Base-by-base conservation (phyloP, 1,140 invertebrate species). In the Papilio machaon region DNA sequence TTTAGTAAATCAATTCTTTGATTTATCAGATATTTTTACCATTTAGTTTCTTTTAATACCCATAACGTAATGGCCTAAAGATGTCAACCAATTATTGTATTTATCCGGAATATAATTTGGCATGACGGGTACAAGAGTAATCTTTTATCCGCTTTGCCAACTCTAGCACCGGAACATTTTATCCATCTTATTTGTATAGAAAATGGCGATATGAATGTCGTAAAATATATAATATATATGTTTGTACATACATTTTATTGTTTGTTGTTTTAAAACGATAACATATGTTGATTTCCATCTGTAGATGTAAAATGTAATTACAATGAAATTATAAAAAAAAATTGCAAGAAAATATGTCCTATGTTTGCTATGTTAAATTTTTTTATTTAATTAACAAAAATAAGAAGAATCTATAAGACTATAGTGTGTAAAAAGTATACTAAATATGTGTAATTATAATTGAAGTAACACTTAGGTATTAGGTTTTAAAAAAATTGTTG, bases 391-490 rank as follows among this genome's bases (percentile, higher is more conserved):
- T 67, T 79, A 79, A 60, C 73, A 82, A 76, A 38, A 58, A 84
- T 82, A 86, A 86, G 87, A 90, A 91, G 87, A 90, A 91, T 91
- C 90, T 91, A 87, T 85, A 85, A 89, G 87, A 90, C 88, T 87
- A 86, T 76, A 84, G 88, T 89, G 87, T 92, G 89, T 92, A 91
- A 91, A 91, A 91, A 89, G 84, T 90, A 88, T 91, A 92, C 82
- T 88, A 89, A 92, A 87, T n/a, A 82, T 87, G 84, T 91, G 82
- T 88, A 89, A 87, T 83, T 86, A 86, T 82, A 84, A 81, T 84
- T 82, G 83, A n/a, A 82, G 84, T 89, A 82, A 85, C 86, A 86
- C 82, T 87, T 82, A 83, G 77, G 4, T 47, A 81, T 87, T 89
- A 88, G 87, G 83, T 88, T 85, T 87, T 83, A 88, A 87, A 85